These are phyloP conservation scores for Macrotrachela quadricornifera DNA, from an alignment of 1,140 invertebrate species.

Conservation along the genomic window DNA sequence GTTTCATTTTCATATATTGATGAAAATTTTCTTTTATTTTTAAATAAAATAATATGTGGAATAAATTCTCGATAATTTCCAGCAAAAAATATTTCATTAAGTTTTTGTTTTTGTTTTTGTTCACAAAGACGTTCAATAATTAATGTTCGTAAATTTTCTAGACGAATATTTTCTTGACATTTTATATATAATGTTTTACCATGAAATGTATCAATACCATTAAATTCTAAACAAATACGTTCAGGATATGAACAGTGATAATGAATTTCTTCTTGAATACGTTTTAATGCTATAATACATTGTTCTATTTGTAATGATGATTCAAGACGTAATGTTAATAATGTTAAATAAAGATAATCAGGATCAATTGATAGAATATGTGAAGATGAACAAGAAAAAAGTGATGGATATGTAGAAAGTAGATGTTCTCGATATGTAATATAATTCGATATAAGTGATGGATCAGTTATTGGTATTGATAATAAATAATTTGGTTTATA, in stretches of 20 bases:
- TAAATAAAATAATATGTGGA: conserved; percentile 24
- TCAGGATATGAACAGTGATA: conserved; percentile 9
- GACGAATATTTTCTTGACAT: conserved; percentile 13
- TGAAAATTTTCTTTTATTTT: no score
- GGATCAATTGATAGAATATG: no score
- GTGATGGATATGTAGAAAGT: no score
- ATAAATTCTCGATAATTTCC: conserved; percentile 25
- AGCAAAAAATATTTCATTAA: conserved; percentile 15
- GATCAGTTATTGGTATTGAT: conserved; percentile 17
- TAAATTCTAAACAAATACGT: conserved; percentile 13
- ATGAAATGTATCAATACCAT: conserved; percentile 23
- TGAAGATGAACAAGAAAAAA: no score
- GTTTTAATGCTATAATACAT: no score
- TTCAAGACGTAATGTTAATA: conserved; percentile 23
- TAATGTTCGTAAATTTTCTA: conserved; percentile 16
- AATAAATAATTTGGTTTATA: conserved; percentile 26
- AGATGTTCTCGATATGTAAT: no score
- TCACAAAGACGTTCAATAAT: conserved; percentile 18
- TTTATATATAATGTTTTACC: conserved; percentile 24
- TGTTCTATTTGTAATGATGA: no score
- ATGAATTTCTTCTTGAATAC: no score
- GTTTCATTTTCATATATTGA: no score
- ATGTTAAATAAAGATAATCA: conserved; percentile 18
- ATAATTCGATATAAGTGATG: no score
- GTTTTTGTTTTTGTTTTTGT: conserved; percentile 8